Evolutionary conservation across 2,797 vertebrate genomes (phyloP).

Genomic region (Mus spretus): DNA sequence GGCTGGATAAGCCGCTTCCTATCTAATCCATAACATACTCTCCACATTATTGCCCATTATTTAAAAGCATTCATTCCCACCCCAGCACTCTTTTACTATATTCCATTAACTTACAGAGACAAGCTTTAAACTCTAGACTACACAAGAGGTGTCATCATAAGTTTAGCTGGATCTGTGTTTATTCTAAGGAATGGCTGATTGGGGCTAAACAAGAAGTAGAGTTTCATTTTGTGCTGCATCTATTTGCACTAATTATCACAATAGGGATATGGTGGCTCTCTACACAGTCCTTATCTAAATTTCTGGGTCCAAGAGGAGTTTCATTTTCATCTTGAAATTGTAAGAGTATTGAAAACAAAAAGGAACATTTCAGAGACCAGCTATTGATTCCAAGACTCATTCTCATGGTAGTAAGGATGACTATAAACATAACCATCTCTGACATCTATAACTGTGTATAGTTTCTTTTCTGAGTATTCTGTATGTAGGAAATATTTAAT

Average conservation of each 20-base stretch:
- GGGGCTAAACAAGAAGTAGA: background rate
- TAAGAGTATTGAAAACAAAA: background rate
- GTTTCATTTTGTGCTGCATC: background rate
- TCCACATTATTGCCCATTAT: background rate
- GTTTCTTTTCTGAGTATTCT: background rate
- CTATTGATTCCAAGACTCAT: too few relatives aligned
- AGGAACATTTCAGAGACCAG: background rate
- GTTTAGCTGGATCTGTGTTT: background rate
- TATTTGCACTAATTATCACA: background rate
- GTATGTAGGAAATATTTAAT: background rate
- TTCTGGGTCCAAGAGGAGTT: background rate
- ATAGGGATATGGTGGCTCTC: background rate
- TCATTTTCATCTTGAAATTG: too few relatives aligned
- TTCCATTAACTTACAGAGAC: background rate
- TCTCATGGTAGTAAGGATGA: background rate
- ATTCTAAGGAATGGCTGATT: background rate
- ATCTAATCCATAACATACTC: background rate
- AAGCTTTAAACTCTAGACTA: background rate
- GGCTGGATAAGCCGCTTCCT: background rate
- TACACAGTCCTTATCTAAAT: background rate
- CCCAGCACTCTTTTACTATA: background rate
- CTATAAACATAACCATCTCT: background rate
- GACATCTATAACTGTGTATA: background rate
- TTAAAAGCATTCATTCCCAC: background rate
- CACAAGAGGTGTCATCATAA: background rate